phyloP scores from a whole-genome alignment of 2,113 vertebrate species.

The Odocoileus virginianus region DNA sequence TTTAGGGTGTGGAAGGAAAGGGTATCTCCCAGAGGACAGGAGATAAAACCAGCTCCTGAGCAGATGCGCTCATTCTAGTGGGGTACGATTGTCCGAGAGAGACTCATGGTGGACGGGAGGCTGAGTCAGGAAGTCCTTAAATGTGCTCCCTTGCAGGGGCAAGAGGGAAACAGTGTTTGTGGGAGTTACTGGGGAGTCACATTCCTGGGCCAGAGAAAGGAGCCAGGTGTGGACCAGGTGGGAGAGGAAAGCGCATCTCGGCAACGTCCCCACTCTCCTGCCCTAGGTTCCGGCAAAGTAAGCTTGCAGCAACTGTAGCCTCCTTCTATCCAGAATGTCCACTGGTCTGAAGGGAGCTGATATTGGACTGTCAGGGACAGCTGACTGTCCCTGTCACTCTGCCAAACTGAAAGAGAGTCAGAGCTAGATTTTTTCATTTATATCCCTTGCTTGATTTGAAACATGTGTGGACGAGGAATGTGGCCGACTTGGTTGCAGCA shows the following conservation, averaged over 20 bases:
- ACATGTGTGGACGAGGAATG: slow-evolving; percentile 5
- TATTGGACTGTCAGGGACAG: background rate
- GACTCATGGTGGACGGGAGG: rapidly evolving
- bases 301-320: rapidly evolving
- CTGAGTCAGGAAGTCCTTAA: too few relatives aligned
- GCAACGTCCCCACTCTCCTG: rapidly evolving
- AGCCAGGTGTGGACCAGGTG: background rate
- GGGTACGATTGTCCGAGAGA: too few relatives aligned
- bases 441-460: slow-evolving; percentile 26
- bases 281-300: rapidly evolving
- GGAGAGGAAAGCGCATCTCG: rapidly evolving
- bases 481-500: background rate
- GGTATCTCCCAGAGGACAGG: rapidly evolving
- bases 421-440: background rate
- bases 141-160: rapidly evolving
- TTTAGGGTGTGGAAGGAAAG: background rate
- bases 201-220: rapidly evolving
- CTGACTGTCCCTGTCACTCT: background rate
- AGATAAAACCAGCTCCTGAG: background rate
- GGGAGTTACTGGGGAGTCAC: too few relatives aligned
- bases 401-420: background rate
- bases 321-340: rapidly evolving
- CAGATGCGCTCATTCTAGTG: rapidly evolving
- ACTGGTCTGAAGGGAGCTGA: rapidly evolving
- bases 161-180: background rate